Evolutionary conservation across 2,888 invertebrate genomes (phyloP).

Genomic region (Poecilus cupreus): DNA sequence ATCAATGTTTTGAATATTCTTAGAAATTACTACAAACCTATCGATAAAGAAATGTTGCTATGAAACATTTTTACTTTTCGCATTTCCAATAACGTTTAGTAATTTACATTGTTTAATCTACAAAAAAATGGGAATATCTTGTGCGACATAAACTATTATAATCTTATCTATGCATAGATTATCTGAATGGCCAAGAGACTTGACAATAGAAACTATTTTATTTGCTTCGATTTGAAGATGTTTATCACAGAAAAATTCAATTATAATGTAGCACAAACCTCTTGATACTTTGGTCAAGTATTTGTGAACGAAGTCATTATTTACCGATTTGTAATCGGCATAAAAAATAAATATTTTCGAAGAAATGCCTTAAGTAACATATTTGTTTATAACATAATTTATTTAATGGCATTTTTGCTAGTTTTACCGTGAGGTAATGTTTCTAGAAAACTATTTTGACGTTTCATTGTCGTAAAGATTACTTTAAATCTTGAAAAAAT

Average conservation of each 20-base stretch:
- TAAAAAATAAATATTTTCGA: slow-evolving; percentile 21
- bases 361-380: slow-evolving; percentile 4
- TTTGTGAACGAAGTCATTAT: neutral
- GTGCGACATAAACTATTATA: neutral
- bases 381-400: neutral
- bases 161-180: slow-evolving; percentile 2
- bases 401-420: too few relatives aligned
- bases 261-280: slow-evolving; percentile 45
- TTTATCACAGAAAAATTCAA: slow-evolving; percentile 24
- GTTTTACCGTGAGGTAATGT: too few relatives aligned
- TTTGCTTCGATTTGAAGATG: slow-evolving; percentile 41
- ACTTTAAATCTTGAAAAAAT: neutral
- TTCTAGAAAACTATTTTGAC: too few relatives aligned
- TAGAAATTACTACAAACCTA: too few relatives aligned
- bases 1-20: too few relatives aligned
- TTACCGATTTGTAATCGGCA: slow-evolving; percentile 2
- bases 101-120: neutral
- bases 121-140: neutral
- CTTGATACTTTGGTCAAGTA: slow-evolving; percentile 33
- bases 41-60: too few relatives aligned
- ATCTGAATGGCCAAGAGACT: neutral
- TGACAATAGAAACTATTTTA: slow-evolving; percentile 57
- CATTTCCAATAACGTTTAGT: too few relatives aligned
- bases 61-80: too few relatives aligned
- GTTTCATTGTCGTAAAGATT: neutral